phyloP scores from a whole-genome alignment of 2,113 vertebrate genomes.

The Serinus canaria region DNA sequence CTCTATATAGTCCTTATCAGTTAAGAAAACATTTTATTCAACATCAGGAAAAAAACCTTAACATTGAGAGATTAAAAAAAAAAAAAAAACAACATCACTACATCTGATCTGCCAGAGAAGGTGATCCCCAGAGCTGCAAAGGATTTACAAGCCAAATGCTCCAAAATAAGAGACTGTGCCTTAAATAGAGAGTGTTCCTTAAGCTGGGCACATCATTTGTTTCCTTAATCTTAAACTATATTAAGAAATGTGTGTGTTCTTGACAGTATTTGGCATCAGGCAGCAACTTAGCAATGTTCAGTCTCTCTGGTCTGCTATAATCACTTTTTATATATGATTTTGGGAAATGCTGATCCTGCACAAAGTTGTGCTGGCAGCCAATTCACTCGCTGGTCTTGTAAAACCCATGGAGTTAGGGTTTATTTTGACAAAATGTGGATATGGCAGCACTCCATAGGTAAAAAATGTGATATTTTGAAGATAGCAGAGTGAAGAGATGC shows the following conservation, averaged over 20 bases:
- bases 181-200: background rate
- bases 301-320: background rate
- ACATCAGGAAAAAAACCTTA: background rate
- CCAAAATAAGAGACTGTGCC: background rate
- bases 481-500: background rate
- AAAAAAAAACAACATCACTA: background rate
- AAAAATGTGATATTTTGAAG: background rate
- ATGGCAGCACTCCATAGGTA: background rate
- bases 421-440: background rate
- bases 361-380: background rate
- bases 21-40: background rate
- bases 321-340: background rate
- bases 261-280: background rate
- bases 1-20: background rate
- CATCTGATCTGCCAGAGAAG: background rate
- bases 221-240: background rate
- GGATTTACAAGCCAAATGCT: background rate
- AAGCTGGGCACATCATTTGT: background rate
- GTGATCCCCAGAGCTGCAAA: background rate
- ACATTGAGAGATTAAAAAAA: background rate
- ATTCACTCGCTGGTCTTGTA: background rate
- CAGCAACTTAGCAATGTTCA: background rate
- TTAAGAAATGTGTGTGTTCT: background rate
- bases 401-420: background rate
- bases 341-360: constrained; percentile 10